Evolutionary conservation across 2,888 invertebrate genomes (phyloP).

Genomic region (Cantharis lateralis): DNA sequence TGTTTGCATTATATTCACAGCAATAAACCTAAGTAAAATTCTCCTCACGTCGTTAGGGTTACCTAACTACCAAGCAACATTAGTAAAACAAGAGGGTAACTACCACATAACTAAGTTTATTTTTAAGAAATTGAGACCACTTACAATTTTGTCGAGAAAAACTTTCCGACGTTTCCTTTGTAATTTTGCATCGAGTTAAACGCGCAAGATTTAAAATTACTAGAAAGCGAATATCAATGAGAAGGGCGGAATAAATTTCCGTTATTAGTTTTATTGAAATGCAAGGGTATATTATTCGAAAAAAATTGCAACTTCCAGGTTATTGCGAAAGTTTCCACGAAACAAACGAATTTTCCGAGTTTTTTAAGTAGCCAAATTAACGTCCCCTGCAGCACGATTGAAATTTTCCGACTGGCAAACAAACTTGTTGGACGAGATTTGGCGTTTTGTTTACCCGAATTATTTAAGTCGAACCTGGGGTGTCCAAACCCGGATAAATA

Average conservation of each 20-base stretch:
- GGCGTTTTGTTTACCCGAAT: not conserved
- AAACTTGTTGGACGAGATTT: not conserved
- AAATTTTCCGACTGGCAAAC: not conserved
- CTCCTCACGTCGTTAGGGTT: conserved; percentile 18
- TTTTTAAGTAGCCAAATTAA: not conserved
- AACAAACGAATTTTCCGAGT: not conserved
- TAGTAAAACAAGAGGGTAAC: not conserved
- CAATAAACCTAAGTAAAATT: conserved; percentile 15
- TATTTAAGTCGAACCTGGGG: not conserved
- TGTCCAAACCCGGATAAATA: not conserved
- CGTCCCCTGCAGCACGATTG: not conserved
- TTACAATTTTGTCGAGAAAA: conserved; percentile 7
- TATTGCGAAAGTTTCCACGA: not conserved
- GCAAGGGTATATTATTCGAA: not conserved
- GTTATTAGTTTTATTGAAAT: not conserved
- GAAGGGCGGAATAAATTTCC: not conserved
- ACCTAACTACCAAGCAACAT: conserved; percentile 5
- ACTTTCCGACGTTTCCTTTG: not conserved
- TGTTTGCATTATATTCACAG: conserved; percentile 9
- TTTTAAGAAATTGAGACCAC: not conserved
- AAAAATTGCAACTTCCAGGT: not conserved
- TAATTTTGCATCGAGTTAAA: not conserved
- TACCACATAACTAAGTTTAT: conserved; percentile 2
- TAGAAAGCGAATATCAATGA: not conserved
- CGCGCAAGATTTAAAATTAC: not conserved